These are phyloP conservation scores for Enteromius unitaeniatus DNA, from an alignment of 2,797 vertebrate genomes.

Conservation along the genomic window DNA sequence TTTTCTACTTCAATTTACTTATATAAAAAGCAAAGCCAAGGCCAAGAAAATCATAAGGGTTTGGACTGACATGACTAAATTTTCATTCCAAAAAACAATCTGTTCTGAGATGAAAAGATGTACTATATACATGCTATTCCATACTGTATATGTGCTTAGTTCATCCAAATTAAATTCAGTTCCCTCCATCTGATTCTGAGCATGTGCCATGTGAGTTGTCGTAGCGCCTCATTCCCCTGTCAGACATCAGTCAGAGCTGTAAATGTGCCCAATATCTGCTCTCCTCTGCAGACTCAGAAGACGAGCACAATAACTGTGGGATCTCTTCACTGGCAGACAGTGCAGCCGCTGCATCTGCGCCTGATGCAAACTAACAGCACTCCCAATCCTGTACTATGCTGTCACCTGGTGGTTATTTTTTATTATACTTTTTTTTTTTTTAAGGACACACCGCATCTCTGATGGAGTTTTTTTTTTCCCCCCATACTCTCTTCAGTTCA, in stretches of 20 bases:
- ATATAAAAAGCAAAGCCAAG: neutral
- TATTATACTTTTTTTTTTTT: conserved; percentile 29
- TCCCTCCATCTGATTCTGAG: neutral
- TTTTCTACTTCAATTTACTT: neutral
- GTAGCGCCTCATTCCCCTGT: conserved; percentile 14
- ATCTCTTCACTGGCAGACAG: conserved; percentile 57
- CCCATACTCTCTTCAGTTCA: neutral
- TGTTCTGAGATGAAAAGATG: neutral
- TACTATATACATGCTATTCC: too few species aligned
- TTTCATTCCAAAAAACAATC: neutral
- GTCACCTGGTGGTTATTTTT: conserved; percentile 60
- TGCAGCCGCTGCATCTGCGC: conserved; percentile 57
- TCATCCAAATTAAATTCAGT: neutral
- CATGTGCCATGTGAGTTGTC: neutral
- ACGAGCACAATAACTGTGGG: conserved; percentile 61
- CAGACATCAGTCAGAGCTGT: conserved; percentile 37
- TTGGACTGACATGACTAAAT: neutral
- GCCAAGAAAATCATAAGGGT: neutral
- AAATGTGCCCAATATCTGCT: conserved; percentile 64
- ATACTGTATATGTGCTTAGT: neutral
- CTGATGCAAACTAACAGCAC: conserved; percentile 61
- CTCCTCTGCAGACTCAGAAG: conserved; percentile 65
- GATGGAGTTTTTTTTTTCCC: neutral
- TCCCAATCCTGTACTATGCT: conserved; percentile 42
- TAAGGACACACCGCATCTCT: neutral